Conservation (phyloP, 2,113 vertebrate species). For the Gulo gulo region DNA sequence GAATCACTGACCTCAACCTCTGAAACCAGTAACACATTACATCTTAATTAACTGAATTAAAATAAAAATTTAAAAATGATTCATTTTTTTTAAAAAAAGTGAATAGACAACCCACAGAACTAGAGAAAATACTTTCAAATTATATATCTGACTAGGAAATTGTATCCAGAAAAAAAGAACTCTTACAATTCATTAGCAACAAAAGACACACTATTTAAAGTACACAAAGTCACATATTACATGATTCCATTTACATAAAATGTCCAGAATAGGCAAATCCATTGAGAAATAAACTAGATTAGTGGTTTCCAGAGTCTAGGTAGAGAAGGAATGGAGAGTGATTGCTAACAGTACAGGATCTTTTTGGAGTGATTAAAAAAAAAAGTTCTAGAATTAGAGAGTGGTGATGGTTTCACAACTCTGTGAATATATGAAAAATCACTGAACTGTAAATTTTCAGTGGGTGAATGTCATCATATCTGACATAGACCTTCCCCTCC, state of each 20-base stretch:
- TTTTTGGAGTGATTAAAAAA: background rate
- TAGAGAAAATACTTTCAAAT: background rate
- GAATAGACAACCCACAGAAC: background rate
- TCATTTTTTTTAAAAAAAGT: background rate
- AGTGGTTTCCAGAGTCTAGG: background rate
- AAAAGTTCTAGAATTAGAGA: background rate
- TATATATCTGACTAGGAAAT: background rate
- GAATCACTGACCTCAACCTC: too few relatives aligned
- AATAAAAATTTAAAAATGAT: too few relatives aligned
- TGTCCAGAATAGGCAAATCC: too few relatives aligned
- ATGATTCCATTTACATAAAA: too few relatives aligned
- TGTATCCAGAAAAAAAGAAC: constrained; percentile 3
- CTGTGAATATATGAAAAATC: background rate
- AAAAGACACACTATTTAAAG: background rate
- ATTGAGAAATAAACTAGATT: too few relatives aligned
- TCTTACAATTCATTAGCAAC: background rate
- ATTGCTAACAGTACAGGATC: background rate
- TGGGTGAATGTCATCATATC: background rate
- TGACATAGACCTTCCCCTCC: background rate
- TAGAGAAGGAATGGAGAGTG: background rate
- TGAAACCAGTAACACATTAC: too few relatives aligned
- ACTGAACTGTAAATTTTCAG: background rate
- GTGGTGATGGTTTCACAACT: background rate
- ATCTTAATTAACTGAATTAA: too few relatives aligned
- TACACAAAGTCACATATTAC: background rate